A percentile compares a stretch with the other conserved stretches of the same genome.
Evolutionary conservation across 2,113 vertebrate genomes (phyloP).

Genomic region (Galeopterus variegatus): DNA sequence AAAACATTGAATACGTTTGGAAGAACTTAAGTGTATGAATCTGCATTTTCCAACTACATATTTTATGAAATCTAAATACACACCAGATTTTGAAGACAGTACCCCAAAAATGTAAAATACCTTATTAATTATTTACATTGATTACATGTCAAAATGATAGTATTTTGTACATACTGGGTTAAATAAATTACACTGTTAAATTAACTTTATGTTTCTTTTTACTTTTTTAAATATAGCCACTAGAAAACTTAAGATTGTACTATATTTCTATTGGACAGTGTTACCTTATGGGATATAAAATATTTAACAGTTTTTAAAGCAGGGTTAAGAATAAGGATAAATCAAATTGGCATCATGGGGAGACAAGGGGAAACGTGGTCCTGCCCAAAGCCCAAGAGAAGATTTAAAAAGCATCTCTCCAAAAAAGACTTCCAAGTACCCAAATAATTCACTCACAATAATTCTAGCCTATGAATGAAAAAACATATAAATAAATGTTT

Average conservation of each 20-base stretch:
- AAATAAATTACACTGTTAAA: constrained; percentile 33
- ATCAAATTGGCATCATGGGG: background rate
- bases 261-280: background rate
- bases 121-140: background rate
- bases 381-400: background rate
- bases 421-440: background rate
- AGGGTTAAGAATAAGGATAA: background rate
- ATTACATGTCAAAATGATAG: background rate
- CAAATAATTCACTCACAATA: background rate
- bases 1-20: background rate
- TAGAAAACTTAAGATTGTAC: constrained; percentile 36
- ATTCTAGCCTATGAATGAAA: constrained; percentile 6
- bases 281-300: background rate
- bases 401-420: constrained; percentile 21
- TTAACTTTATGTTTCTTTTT: constrained; percentile 22
- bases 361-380: background rate
- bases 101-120: background rate
- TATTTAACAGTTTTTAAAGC: constrained; percentile 31
- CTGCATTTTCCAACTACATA: background rate
- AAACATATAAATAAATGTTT: background rate
- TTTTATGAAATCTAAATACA: constrained; percentile 32
- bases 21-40: background rate
- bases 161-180: background rate
- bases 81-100: background rate
- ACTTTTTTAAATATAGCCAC: background rate